Conservation (phyloP, 2,888 invertebrate genomes). For the Pherbina coryleti region DNA sequence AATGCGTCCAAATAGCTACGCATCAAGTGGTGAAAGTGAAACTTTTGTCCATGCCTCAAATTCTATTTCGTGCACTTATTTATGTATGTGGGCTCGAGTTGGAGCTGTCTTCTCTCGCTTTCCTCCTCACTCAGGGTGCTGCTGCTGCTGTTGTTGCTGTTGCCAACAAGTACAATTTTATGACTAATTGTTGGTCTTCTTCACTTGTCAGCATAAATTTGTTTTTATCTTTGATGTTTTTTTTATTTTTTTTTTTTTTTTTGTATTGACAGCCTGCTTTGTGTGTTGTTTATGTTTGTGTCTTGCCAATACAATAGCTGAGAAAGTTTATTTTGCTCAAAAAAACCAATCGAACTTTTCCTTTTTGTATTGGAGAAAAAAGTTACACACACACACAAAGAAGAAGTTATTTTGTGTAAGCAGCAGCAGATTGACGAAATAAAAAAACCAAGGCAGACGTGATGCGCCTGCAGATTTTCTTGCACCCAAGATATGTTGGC, state of each 20-base stretch:
- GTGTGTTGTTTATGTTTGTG: not conserved
- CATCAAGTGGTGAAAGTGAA: conserved; percentile 62
- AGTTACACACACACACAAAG: too few relatives aligned
- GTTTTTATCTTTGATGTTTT: not conserved
- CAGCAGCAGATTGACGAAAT: too few relatives aligned
- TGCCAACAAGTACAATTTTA: not conserved
- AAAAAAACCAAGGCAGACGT: not conserved
- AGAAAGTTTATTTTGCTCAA: not conserved
- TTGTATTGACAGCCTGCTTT: not conserved
- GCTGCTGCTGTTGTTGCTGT: too few relatives aligned
- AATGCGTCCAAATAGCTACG: conserved; percentile 47
- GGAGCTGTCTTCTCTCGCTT: too few relatives aligned
- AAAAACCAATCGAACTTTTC: too few relatives aligned
- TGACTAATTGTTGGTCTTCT: not conserved
- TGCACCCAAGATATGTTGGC: not conserved
- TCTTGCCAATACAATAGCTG: not conserved
- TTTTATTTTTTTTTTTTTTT: not conserved
- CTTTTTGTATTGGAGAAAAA: too few relatives aligned
- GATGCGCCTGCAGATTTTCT: not conserved
- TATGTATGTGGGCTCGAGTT: not conserved
- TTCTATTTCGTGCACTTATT: not conserved
- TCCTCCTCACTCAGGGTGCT: too few relatives aligned
- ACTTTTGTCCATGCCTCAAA: conserved; percentile 47
- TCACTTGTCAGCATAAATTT: not conserved
- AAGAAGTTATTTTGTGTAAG: too few relatives aligned